Evolutionary conservation across 1,140 invertebrate species (phyloP), one percentile per base, ranked within the genome.

Genomic region (Ridgeia piscesae): DNA sequence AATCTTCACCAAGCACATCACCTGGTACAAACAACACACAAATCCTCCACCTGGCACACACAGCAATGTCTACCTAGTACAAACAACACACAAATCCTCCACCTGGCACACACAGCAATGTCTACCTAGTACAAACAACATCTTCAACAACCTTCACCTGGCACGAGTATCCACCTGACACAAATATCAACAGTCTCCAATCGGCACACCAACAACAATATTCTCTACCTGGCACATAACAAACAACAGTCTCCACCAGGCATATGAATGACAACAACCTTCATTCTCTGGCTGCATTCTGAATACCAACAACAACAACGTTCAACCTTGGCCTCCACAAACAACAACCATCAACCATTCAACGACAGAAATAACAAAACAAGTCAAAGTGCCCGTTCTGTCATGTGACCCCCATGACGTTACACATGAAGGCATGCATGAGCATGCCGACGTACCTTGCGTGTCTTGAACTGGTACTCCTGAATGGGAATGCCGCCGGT

Each of bases 401-500:
- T 42, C 11, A 42, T 4, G 42, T 11, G 4, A 42, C 42, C 42
- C n/a, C n/a, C n/a, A n/a, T n/a, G n/a, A n/a, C n/a, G n/a, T n/a
- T n/a, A n/a, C n/a, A 50, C 48, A 50, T 50, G 48, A 8, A 21
- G 8, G 48, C 48, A 90, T 34, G 11, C 33, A n/a, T 90, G 35
- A 89, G 4, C n/a, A 50, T n/a, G 34, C 31, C 33, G 6, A 33
- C 50, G 48, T 35, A 93, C 93, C 35, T 17, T 35, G 50, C 93
- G 35, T 42, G 34, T 88, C 34, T 91, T 92, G 90, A 93, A 91
- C 89, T 91, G 33, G 50, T 93, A 93, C 42, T 93, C 89, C 89
- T 88, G 91, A 48, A 93, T 93, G 21, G 92, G 92, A 33, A 90
- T 33, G 33, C 93, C 93, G 27, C 93, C 93, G 0, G 93, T 93